Base-by-base conservation (phyloP, 2,888 invertebrate species). In the Eutolmus rufibarbis region DNA sequence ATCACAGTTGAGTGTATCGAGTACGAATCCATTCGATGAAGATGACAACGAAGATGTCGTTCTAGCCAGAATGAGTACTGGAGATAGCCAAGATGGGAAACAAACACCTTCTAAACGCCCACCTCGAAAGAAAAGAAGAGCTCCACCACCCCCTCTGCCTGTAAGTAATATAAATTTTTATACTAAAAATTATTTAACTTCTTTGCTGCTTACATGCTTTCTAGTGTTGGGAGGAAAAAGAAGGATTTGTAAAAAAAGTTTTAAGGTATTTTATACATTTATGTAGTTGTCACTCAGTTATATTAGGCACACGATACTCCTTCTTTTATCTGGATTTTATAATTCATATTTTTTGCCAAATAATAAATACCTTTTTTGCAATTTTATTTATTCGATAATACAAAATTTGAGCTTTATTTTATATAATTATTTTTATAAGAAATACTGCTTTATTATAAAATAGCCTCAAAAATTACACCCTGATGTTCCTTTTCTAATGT, bases 71-170 rank as follows among this genome's bases (percentile, higher is more conserved):
- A 81, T 86, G 34, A 87, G 89, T 84, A 89, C 87, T 12, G 74
- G 79, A n/a, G 88, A 91, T 74, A 90, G 84, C 19, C 88, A 85
- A 34, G 88, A 86, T 34, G 89, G 23, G 14, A 81, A 43, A 51
- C 57, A 34, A 12, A 66, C 89, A 0, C 94, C 94, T 0, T 92
- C 94, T 76, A 93, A 94, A 81, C 93, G 94, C 51, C 93, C 94
- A 51, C 93, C 94, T 57, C 93, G 95, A 43, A 95, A 95, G 92
- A 95, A 95, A 91, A 94, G 95, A 89, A 94, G 94, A 88, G 95
- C 95, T 0, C 95, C 95, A 0, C 94, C 93, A 82, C 94, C 95
- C 5, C 95, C 94, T 34, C 89, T 89, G 57, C 89, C 89, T 51
- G 90, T 89, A 88, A 89, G 89, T 89, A 76, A 37, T 81, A 46